Percentiles rank a stretch among this genome's conserved stretches.
Evolutionary conservation across 23 tunicate species (phyloP).

Genomic region (Trididemnum miniatum): DNA sequence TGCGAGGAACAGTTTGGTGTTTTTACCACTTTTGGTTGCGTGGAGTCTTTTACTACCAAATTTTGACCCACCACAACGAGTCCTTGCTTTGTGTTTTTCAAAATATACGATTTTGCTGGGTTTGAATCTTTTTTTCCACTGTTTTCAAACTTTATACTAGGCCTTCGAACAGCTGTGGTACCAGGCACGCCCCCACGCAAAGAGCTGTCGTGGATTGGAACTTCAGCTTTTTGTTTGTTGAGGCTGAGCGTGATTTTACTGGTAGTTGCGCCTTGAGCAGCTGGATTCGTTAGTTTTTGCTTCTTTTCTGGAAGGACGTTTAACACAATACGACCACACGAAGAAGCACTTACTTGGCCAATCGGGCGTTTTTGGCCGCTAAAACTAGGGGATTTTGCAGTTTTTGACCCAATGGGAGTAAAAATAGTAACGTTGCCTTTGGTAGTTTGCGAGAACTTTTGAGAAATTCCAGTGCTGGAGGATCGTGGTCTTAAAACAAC

Average conservation of each 20-base stretch:
- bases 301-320: conserved; percentile 42
- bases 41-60: not conserved
- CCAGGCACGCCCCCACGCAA: not conserved
- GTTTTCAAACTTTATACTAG: not conserved
- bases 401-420: not conserved
- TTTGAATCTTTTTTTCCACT: not conserved
- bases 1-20: too few species aligned
- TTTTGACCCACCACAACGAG: conserved; percentile 38
- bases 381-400: not conserved
- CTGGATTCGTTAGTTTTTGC: conserved; percentile 20
- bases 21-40: too few species aligned
- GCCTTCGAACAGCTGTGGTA: not conserved
- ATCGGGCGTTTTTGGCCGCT: not conserved
- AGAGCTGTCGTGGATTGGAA: not conserved
- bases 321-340: not conserved
- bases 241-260: not conserved
- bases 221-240: not conserved
- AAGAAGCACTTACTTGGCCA: not conserved
- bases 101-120: conserved; percentile 21
- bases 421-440: conserved; percentile 25
- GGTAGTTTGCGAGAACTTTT: conserved; percentile 22
- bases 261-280: not conserved
- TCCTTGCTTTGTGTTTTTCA: conserved; percentile 57
- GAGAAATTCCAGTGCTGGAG: not conserved
- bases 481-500: conserved; percentile 31